A percentile compares a stretch with the other conserved stretches of the same genome.
Evolutionary conservation across 2,888 invertebrate genomes (phyloP).

Genomic region (Digitonthophagus gazella): DNA sequence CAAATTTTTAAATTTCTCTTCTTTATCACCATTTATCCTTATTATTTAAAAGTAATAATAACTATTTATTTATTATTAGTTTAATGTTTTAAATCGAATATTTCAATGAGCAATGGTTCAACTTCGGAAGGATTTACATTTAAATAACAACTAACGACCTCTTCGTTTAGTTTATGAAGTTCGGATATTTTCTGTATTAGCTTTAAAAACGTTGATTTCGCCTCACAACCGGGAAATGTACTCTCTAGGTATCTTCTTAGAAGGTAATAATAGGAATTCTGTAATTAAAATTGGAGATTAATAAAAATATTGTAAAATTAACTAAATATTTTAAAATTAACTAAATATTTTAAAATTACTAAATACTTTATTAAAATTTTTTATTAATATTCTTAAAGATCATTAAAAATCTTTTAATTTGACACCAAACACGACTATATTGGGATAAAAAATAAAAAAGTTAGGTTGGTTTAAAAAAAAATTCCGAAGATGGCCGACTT

Average conservation of each 20-base stretch:
- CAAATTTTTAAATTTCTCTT: neutral
- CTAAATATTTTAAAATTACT: too few species aligned
- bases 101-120: slow-evolving; percentile 90
- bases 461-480: too few species aligned
- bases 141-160: slow-evolving; percentile 87
- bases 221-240: slow-evolving; percentile 81
- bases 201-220: slow-evolving; percentile 81
- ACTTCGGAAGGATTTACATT: slow-evolving; percentile 90
- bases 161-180: slow-evolving; percentile 82
- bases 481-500: too few species aligned
- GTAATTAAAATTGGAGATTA: slow-evolving; percentile 39
- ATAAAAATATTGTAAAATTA: neutral
- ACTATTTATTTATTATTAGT: too few species aligned
- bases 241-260: slow-evolving; percentile 81
- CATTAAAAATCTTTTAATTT: too few species aligned
- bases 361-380: too few species aligned
- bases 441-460: too few species aligned
- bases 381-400: too few species aligned
- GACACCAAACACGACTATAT: too few species aligned
- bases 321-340: too few species aligned
- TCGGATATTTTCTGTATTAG: slow-evolving; percentile 90
- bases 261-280: slow-evolving; percentile 89
- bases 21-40: neutral
- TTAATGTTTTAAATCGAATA: slow-evolving; percentile 83
- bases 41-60: neutral